A percentile compares a stretch with the other conserved stretches of the same genome.
phyloP scores from a whole-genome alignment of 2,113 vertebrate species.

The Symphodus melops region DNA sequence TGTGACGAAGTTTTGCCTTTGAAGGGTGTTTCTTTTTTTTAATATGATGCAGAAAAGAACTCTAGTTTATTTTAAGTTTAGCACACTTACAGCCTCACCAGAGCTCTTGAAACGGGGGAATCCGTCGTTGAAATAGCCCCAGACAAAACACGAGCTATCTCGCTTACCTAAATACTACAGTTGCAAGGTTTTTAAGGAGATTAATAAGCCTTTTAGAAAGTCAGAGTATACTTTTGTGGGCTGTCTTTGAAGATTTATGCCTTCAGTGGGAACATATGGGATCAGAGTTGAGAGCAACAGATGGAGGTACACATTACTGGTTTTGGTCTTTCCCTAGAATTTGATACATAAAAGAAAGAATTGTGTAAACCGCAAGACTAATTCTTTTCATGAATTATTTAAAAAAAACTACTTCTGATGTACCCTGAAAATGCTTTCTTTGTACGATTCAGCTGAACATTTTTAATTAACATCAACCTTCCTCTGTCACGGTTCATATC shows the following conservation, averaged over 20 bases:
- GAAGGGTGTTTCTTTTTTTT: neutral
- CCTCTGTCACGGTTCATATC: slow-evolving; percentile 15
- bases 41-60: neutral
- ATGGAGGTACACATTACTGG: neutral
- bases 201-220: neutral
- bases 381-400: slow-evolving; percentile 12
- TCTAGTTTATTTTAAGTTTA: neutral
- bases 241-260: neutral
- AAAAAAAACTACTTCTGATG: slow-evolving; percentile 14
- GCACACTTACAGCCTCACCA: neutral
- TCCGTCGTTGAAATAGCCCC: neutral
- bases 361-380: neutral
- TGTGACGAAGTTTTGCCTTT: neutral
- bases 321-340: slow-evolving; percentile 14
- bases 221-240: neutral
- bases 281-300: neutral
- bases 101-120: neutral
- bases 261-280: neutral
- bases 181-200: neutral
- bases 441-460: neutral
- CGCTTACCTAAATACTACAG: neutral
- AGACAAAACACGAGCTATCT: neutral
- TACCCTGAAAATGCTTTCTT: slow-evolving; percentile 11
- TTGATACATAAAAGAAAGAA: neutral
- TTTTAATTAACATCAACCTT: neutral